Conservation (phyloP, 2,888 invertebrate genomes). For the Spatulosminthurus flaviceps region DNA sequence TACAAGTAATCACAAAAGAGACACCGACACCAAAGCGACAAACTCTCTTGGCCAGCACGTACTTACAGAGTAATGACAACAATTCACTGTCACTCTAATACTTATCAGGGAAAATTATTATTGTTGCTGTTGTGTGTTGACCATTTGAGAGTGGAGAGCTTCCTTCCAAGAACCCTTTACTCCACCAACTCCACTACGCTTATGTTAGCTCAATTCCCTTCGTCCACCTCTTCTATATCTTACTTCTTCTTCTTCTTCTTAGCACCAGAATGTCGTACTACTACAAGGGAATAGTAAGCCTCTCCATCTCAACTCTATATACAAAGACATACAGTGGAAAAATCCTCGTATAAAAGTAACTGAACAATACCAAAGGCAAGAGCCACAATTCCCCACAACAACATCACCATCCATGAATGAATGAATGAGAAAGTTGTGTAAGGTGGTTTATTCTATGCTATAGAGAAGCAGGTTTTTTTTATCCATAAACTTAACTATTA, state of each 20-base stretch:
- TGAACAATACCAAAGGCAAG: background rate
- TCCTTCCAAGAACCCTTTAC: background rate
- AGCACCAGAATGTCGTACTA: no score
- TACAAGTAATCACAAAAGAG: conserved; percentile 25
- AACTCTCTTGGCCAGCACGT: background rate
- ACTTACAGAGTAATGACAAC: conserved; percentile 16
- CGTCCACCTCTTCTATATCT: background rate
- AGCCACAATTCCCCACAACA: background rate
- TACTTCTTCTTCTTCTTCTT: no score
- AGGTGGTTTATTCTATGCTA: background rate
- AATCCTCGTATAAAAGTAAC: background rate
- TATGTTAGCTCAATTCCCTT: background rate
- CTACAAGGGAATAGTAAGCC: no score
- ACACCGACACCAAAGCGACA: conserved; percentile 30
- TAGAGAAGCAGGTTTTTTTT: conserved; percentile 12
- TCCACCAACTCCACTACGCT: conserved; percentile 14
- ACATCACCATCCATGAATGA: background rate
- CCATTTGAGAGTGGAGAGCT: background rate
- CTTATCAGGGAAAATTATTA: conserved; percentile 15
- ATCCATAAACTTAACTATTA: no score
- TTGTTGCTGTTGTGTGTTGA: no score
- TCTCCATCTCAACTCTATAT: background rate
- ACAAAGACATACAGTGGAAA: background rate
- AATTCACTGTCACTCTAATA: conserved; percentile 39
- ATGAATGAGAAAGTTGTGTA: conserved; percentile 39